Percentiles rank a stretch among this genome's conserved stretches.
phyloP scores from a whole-genome alignment of 2,888 invertebrate genomes.

The Pandemis heparana region DNA sequence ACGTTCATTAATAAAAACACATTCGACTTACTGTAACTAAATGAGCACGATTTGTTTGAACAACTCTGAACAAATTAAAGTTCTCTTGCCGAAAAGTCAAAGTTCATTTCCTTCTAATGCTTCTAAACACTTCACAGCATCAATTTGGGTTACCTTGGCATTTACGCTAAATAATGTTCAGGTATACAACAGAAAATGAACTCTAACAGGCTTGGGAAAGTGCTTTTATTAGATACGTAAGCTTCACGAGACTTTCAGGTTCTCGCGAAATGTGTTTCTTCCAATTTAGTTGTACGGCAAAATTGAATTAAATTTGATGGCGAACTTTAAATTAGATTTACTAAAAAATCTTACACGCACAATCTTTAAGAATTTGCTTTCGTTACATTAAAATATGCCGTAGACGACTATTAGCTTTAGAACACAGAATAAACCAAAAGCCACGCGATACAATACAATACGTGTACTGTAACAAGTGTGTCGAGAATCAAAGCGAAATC shows the following conservation, averaged over 20 bases:
- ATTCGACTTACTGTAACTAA: constrained; percentile 3
- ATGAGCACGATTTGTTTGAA: constrained; percentile 23
- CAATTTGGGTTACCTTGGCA: constrained; percentile 38
- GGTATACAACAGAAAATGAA: constrained; percentile 8
- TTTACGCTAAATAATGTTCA: constrained; percentile 17
- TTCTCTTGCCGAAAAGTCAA: constrained; percentile 28
- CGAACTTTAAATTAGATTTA: constrained; percentile 1
- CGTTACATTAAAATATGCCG: not conserved
- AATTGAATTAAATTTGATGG: constrained; percentile 14
- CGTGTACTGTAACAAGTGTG: too few species aligned
- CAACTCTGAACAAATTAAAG: constrained; percentile 18
- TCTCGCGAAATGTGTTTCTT: constrained; percentile 7
- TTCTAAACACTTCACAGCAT: constrained; percentile 23
- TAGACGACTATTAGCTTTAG: too few species aligned
- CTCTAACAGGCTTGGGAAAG: not conserved
- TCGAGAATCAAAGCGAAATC: too few species aligned
- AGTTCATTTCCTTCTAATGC: constrained; percentile 37
- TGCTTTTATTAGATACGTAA: not conserved
- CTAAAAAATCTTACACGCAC: not conserved
- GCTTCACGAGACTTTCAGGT: not conserved
- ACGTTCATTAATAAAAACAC: constrained; percentile 16
- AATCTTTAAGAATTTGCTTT: not conserved
- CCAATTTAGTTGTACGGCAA: not conserved
- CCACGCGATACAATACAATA: too few species aligned
- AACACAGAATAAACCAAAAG: too few species aligned